These are phyloP conservation scores for Trichonephila clavipes DNA, from an alignment of 1,140 invertebrate species.

Conservation along the genomic window DNA sequence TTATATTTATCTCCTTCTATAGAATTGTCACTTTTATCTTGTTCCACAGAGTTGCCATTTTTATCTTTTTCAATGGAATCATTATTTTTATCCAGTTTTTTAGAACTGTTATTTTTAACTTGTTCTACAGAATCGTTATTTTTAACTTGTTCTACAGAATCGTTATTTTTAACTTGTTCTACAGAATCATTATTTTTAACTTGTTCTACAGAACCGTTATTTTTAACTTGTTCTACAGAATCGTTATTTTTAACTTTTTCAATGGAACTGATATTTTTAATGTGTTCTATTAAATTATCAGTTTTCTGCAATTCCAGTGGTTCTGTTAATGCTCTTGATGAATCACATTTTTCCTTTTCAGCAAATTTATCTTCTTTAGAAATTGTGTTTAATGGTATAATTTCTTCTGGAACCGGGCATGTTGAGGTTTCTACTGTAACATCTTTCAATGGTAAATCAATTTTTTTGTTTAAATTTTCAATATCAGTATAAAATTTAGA, in stretches of 20 bases:
- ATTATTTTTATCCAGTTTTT: no score
- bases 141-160: background rate
- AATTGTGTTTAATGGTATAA: slow-evolving; percentile 34
- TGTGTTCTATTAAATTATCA: background rate
- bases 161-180: background rate
- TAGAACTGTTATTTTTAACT: no score
- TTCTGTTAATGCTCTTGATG: background rate
- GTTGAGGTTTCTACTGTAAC: background rate
- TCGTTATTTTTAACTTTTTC: background rate
- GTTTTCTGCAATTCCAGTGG: background rate
- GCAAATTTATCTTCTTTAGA: background rate
- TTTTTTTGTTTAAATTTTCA: slow-evolving; percentile 7
- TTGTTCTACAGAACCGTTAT: background rate
- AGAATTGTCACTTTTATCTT: no score
- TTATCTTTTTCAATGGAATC: background rate
- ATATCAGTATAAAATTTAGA: slow-evolving; percentile 64
- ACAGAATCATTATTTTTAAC: no score
- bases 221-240: background rate
- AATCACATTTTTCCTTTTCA: background rate
- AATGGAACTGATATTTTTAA: no score
- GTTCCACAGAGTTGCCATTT: background rate
- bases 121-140: background rate
- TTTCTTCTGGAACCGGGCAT: slow-evolving; percentile 72
- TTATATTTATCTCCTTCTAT: no score
- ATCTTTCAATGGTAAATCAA: background rate